phyloP scores from a whole-genome alignment of 2,888 invertebrate species.

The Altica lythri region DNA sequence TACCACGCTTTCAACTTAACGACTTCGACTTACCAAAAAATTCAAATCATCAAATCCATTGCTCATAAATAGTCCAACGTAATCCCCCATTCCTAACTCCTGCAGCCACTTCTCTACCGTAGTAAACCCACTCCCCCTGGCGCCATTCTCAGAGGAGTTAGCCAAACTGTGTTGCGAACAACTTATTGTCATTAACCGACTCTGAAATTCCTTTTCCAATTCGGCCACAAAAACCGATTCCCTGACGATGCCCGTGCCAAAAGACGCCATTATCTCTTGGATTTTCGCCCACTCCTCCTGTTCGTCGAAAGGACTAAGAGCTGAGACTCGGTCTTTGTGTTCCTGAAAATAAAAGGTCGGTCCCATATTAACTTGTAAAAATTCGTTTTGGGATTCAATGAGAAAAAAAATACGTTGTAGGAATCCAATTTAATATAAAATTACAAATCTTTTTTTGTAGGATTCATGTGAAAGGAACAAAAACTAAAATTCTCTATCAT shows the following conservation, averaged over 20 bases:
- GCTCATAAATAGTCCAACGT: constrained; percentile 80
- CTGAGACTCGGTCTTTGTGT: constrained; percentile 61
- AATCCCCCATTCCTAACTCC: constrained; percentile 76
- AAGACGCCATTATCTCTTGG: constrained; percentile 93
- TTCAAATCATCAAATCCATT: constrained; percentile 92
- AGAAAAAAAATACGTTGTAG: too few relatives aligned
- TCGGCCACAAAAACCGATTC: constrained; percentile 80
- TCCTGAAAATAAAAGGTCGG: constrained; percentile 46
- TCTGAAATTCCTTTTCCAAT: constrained; percentile 78
- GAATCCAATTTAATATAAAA: too few relatives aligned
- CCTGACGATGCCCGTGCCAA: constrained; percentile 81
- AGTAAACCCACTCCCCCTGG: constrained; percentile 64
- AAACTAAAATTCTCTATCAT: too few relatives aligned
- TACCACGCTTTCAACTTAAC: too few relatives aligned
- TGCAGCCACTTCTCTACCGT: constrained; percentile 81
- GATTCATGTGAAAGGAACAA: too few relatives aligned
- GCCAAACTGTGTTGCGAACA: constrained; percentile 62
- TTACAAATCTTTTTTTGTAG: too few relatives aligned
- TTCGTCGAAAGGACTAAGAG: constrained; percentile 90
- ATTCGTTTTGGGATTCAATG: too few relatives aligned
- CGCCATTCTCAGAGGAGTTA: constrained; percentile 47
- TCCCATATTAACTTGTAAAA: too few relatives aligned
- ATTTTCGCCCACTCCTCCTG: constrained; percentile 97
- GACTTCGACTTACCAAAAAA: constrained; percentile 89
- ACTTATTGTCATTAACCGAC: constrained; percentile 69